These are phyloP conservation scores for Stramonita haemastoma DNA, from an alignment of 2,888 invertebrate genomes.

Conservation along the genomic window DNA sequence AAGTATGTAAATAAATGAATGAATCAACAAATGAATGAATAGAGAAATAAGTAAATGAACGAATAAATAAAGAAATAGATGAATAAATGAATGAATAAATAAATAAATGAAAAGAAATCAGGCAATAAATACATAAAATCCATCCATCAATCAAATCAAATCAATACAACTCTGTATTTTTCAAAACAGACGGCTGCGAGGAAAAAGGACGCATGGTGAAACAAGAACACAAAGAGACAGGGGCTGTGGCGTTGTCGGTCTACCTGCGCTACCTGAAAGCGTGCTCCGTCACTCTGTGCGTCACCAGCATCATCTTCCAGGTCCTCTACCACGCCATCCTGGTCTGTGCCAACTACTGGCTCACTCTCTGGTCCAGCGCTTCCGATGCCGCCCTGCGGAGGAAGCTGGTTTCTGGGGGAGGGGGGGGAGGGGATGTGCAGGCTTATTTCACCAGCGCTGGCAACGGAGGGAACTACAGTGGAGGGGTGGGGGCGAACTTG, in stretches of 20 bases:
- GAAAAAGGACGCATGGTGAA: constrained; percentile 72
- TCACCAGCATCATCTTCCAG: constrained; percentile 80
- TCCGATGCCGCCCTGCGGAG: constrained; percentile 22
- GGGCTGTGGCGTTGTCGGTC: constrained; percentile 76
- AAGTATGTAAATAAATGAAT: too few species aligned
- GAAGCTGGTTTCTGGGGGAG: not conserved
- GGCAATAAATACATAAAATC: too few species aligned
- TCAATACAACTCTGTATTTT: too few species aligned
- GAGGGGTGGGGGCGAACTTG: too few species aligned
- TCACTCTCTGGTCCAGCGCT: constrained; percentile 82
- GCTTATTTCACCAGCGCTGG: not conserved
- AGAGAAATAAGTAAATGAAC: too few species aligned
- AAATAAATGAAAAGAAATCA: too few species aligned
- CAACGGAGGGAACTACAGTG: not conserved
- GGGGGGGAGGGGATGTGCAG: not conserved
- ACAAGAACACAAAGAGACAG: constrained; percentile 75
- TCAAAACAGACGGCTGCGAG: constrained; percentile 79
- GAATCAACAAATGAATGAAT: too few species aligned
- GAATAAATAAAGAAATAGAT: too few species aligned
- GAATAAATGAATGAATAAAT: too few species aligned
- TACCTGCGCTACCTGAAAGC: constrained; percentile 85
- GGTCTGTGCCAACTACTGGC: constrained; percentile 87
- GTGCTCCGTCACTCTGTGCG: constrained; percentile 82
- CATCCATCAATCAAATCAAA: too few species aligned
- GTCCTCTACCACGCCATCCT: constrained; percentile 84